phyloP scores from a whole-genome alignment of 1,140 invertebrate species.

The Zaprionus kolodkinae region DNA sequence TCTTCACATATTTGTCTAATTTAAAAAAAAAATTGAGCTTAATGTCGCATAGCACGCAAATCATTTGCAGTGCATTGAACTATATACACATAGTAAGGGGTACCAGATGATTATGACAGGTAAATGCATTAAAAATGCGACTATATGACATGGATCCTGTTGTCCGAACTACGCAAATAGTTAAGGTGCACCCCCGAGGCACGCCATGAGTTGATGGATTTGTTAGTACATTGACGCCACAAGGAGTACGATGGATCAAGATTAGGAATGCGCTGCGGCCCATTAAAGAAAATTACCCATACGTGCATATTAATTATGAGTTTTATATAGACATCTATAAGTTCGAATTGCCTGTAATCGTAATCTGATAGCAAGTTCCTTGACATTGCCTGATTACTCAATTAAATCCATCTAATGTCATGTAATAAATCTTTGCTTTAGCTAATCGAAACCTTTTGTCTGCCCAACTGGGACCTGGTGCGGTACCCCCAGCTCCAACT shows the following conservation, averaged over 20 bases:
- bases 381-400: constrained; percentile 10
- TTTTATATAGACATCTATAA: constrained; percentile 45
- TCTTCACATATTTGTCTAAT: constrained; percentile 4
- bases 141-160: constrained; percentile 22
- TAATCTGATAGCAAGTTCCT: constrained; percentile 4
- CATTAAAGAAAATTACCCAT: constrained; percentile 30
- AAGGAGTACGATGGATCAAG: constrained; percentile 54
- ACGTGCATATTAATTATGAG: constrained; percentile 53
- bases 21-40: constrained; percentile 38
- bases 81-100: constrained; percentile 31
- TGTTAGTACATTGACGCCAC: constrained; percentile 21
- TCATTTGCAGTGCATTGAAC: constrained; percentile 59
- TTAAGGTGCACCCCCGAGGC: neutral
- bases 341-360: neutral
- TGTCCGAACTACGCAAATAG: neutral
- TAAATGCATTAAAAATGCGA: constrained; percentile 52
- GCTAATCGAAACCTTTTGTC: constrained; percentile 66
- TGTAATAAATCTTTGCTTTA: constrained; percentile 40
- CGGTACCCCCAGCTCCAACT: constrained; percentile 20
- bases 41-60: constrained; percentile 62
- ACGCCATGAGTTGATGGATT: neutral
- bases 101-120: constrained; percentile 44
- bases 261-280: constrained; percentile 30
- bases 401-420: neutral
- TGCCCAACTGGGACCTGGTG: constrained; percentile 44